Percentiles rank a stretch among this genome's conserved stretches.
phyloP scores from a whole-genome alignment of 2,113 vertebrate genomes.

The Hippocampus comes region DNA sequence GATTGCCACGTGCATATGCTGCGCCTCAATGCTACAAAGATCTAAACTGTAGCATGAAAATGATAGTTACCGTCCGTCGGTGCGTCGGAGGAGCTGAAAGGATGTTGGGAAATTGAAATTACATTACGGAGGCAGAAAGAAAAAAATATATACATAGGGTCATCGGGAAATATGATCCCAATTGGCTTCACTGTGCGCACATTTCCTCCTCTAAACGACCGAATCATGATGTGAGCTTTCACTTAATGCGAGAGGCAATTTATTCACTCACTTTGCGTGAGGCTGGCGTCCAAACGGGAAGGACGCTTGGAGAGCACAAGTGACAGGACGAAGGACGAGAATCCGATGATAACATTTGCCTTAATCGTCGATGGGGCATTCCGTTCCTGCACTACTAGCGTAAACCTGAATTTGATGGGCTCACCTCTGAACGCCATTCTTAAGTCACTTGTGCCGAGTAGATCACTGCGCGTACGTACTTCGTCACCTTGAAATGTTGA shows the following conservation, averaged over 20 bases:
- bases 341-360: not conserved
- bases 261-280: slow-evolving; percentile 6
- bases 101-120: slow-evolving; percentile 61
- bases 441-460: too few relatives aligned
- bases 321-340: not conserved
- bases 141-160: slow-evolving; percentile 17
- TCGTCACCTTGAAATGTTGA: too few relatives aligned
- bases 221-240: slow-evolving; percentile 18
- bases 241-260: slow-evolving; percentile 17
- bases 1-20: slow-evolving; percentile 65
- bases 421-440: too few relatives aligned
- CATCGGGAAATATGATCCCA: slow-evolving; percentile 39
- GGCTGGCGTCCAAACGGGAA: not conserved
- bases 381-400: too few relatives aligned
- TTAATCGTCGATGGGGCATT: not conserved
- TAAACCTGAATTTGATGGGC: too few relatives aligned
- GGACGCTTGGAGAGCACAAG: not conserved
- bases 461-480: too few relatives aligned
- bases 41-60: slow-evolving; percentile 65
- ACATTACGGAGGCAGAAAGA: slow-evolving; percentile 25
- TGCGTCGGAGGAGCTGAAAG: slow-evolving; percentile 64
- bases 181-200: slow-evolving; percentile 32
- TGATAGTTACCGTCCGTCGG: slow-evolving; percentile 72
- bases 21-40: slow-evolving; percentile 58
- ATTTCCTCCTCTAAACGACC: slow-evolving; percentile 35